Percentiles rank a stretch among this genome's conserved stretches.
phyloP scores from a whole-genome alignment of 1,140 invertebrate species.

The Charaxes varanes region DNA sequence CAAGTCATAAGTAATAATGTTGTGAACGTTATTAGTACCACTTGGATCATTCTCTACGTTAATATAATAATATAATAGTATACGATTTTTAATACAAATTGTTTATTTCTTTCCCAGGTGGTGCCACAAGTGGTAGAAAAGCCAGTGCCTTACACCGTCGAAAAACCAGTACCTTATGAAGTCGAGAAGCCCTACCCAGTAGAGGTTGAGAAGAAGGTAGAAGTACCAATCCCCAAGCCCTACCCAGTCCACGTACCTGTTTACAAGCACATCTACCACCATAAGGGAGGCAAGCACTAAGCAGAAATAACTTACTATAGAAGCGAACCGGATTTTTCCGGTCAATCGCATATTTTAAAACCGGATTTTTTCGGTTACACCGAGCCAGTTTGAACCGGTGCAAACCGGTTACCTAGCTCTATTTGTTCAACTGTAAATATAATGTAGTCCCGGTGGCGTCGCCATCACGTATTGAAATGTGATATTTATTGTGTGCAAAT shows the following conservation, averaged over 20 bases:
- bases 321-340: slow-evolving; percentile 21
- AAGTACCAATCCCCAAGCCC: slow-evolving; percentile 84
- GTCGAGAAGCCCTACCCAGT: slow-evolving; percentile 86
- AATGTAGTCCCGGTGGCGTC: slow-evolving; percentile 42
- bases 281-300: slow-evolving; percentile 75
- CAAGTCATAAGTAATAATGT: too few relatives aligned
- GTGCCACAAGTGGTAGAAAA: slow-evolving; percentile 80
- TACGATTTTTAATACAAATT: too few relatives aligned
- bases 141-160: slow-evolving; percentile 83
- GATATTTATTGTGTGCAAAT: slow-evolving; percentile 70
- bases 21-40: too few relatives aligned
- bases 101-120: slow-evolving; percentile 48
- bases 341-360: too few relatives aligned
- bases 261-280: slow-evolving; percentile 87
- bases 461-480: slow-evolving; percentile 49
- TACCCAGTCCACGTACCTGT: slow-evolving; percentile 87
- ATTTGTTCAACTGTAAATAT: slow-evolving; percentile 40
- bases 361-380: slow-evolving; percentile 8
- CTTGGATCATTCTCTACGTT: too few relatives aligned
- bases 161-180: slow-evolving; percentile 84
- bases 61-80: too few relatives aligned
- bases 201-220: slow-evolving; percentile 85
- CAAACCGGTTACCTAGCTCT: slow-evolving; percentile 17
- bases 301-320: slow-evolving; percentile 41
- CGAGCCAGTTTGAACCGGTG: slow-evolving; percentile 12